Evolutionary conservation across 2,113 vertebrate genomes (phyloP), one percentile per base, ranked within the genome.

Genomic region (Heloderma charlesbogerti): DNA sequence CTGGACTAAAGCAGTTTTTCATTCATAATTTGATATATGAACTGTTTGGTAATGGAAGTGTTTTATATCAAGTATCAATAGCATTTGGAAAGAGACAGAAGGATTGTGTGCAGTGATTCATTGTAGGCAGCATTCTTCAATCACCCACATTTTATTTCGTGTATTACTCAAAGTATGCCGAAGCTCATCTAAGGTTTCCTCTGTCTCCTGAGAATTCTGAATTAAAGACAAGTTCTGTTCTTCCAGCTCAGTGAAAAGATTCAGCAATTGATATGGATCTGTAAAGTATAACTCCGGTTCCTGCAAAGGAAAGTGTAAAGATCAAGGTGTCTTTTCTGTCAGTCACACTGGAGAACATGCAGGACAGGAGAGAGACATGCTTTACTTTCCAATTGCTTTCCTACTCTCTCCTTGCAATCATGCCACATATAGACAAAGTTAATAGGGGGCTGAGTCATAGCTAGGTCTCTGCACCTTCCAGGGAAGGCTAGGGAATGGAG

Each of bases 201-300:
- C 97, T 0, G 94, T 97, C 82, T 98, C 98, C 6, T 98, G 97
- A 0, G 96, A 98, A 96, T 98, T 98, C 94, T 98, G 98, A 88
- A 99, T 97, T 40, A 99, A 96, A 0, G 97, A 98, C 72, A 99
- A 94, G 94, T 98, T 99, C 95, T 99, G 98, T 92, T 99, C 98
- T 34, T 98, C 98, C 94, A 99, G 96, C 92, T 98, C 95, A 4
- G 29, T 95, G 93, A 99, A 97, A 95, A 98, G 13, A 43, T 98
- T 94, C 93, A 99, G 94, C 8, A 99, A 96, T 95, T 99, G 98
- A 75, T 98, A 96, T 0, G 99, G 98, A n/a, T 99, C 97, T 1
- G 98, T 98, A 93, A 99, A 99, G 95, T 98, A 99, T 27, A 99
- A 82, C 91, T 98, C 95, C 0, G 97, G 97, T 6, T 98, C 97